Evolutionary conservation across 2,113 vertebrate species (phyloP), one percentile per base, ranked within the genome.

Genomic region (Siniperca chuatsi): DNA sequence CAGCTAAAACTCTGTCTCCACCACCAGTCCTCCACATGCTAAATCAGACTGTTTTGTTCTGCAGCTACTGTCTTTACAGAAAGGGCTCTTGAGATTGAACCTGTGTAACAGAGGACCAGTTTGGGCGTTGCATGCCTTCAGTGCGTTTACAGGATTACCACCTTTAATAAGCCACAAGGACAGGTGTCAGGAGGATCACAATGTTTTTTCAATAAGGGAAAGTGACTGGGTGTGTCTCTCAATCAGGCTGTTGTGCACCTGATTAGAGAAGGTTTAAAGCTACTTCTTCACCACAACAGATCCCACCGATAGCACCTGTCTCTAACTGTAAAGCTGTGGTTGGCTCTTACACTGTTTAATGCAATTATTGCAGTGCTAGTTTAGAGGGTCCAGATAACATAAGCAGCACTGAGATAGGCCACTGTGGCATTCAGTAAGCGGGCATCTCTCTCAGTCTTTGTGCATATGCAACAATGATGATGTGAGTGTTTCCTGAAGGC

Each of bases 401-500:
- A 33, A 25, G 75, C 79, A 57, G 80, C 29, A 3, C 20, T 23
- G 75, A 79, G 82, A 66, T 69, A 66, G 78, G 82, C 83, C 33
- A 33, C 42, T 61, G 65, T 83, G 66, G 82, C 58, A 20, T 60
- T 64, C 29, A 57, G 25, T 62, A 29, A 67, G 75, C 13, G 33
- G 62, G 66, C 60, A 60, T 77, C 74, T 76, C 55, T 37, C 37
- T 57, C 55, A 16, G 65, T 76, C 74, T 88, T 79, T 88, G 68
- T 61, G 77, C 78, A 79, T 83, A 78, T 78, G 76, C 50, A 81
- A 40, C 69, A 58, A 52, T 76, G 81, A 82, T 67, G 89, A 82
- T 78, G 79, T 69, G 74, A 81, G 78, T 71, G 18, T 87, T 87
- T 90, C 89, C 90, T 89, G 72, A 88, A 85, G 89, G 91, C 80